Evolutionary conservation across 2,113 vertebrate species (phyloP).

Genomic region (Cololabis saira): DNA sequence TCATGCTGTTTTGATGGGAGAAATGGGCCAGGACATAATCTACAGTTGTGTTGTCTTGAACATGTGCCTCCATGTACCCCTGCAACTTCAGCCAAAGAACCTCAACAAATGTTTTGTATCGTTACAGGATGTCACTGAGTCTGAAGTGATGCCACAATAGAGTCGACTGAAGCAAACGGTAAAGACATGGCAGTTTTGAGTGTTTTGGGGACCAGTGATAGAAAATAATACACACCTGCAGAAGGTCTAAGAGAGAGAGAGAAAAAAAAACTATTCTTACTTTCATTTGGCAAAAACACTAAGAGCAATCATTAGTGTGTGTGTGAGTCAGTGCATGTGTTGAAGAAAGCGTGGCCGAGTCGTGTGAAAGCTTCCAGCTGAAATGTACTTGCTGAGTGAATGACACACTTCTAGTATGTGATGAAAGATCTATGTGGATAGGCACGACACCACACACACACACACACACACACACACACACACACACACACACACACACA

Average conservation of each 20-base stretch:
- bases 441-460: constrained; percentile 30
- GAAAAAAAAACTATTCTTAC: constrained; percentile 36
- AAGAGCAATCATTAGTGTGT: constrained; percentile 24
- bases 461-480: constrained; percentile 17
- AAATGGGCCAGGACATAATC: too few relatives aligned
- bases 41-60: too few relatives aligned
- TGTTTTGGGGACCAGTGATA: constrained; percentile 11
- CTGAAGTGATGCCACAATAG: too few relatives aligned
- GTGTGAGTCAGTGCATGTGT: constrained; percentile 27
- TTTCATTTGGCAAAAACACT: constrained; percentile 31
- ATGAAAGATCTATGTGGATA: constrained; percentile 56
- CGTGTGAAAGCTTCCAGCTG: constrained; percentile 36
- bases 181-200: too few relatives aligned
- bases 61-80: too few relatives aligned
- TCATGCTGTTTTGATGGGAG: too few relatives aligned
- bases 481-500: background rate
- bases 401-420: constrained; percentile 53
- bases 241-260: background rate
- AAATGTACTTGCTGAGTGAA: constrained; percentile 55
- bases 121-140: too few relatives aligned
- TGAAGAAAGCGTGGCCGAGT: constrained; percentile 47
- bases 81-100: too few relatives aligned
- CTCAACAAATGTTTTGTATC: too few relatives aligned
- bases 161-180: too few relatives aligned
- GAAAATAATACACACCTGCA: constrained; percentile 30